Conservation (phyloP, 2,888 invertebrate genomes). For the Lagria hirta region DNA sequence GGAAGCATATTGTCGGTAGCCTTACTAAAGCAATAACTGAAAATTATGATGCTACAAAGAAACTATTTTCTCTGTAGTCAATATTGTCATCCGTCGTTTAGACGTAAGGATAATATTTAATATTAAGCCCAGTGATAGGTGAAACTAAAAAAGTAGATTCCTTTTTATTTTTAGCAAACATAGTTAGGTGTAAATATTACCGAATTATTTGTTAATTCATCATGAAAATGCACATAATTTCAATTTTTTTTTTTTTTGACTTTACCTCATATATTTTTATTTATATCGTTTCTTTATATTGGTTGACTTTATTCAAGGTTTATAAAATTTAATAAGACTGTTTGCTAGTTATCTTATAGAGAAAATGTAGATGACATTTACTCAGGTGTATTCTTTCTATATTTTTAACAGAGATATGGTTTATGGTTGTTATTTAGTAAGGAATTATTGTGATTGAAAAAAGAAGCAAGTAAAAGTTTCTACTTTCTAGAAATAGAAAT, state of each 20-base stretch:
- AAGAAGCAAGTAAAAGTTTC: too few relatives aligned
- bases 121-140: constrained; percentile 25
- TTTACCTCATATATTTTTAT: constrained; percentile 35
- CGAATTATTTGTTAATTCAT: constrained; percentile 30
- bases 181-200: constrained; percentile 32
- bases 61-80: constrained; percentile 2
- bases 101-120: constrained; percentile 15
- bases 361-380: too few relatives aligned
- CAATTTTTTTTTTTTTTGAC: constrained; percentile 26
- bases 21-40: constrained; percentile 26
- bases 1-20: constrained; percentile 72
- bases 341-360: too few relatives aligned
- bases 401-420: too few relatives aligned
- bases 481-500: too few relatives aligned
- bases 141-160: constrained; percentile 30
- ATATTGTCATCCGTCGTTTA: constrained; percentile 25
- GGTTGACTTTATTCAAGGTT: too few relatives aligned
- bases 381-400: too few relatives aligned
- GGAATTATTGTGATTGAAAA: too few relatives aligned
- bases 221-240: constrained; percentile 28
- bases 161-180: constrained; percentile 30
- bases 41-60: constrained; percentile 3
- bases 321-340: too few relatives aligned
- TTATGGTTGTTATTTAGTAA: too few relatives aligned
- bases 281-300: constrained; percentile 25